Percentiles rank a stretch among this genome's conserved stretches.
phyloP scores from a whole-genome alignment of 2,888 invertebrate genomes.

The Caenorhabditis panamensis region DNA sequence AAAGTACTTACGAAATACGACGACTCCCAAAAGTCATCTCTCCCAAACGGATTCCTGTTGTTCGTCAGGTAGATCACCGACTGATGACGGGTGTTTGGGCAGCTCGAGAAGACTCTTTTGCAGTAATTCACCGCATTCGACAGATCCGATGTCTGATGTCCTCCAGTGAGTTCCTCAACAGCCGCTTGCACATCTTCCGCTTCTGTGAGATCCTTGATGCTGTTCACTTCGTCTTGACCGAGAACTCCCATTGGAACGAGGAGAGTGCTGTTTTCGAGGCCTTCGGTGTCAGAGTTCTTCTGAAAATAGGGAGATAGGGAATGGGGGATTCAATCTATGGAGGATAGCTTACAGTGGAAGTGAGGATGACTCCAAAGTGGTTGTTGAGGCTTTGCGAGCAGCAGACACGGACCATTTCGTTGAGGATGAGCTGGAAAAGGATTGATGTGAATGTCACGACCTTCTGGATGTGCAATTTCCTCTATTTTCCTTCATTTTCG shows the following conservation, averaged over 20 bases:
- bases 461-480: background rate
- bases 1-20: conserved; percentile 46
- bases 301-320: background rate
- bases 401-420: conserved; percentile 62
- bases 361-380: conserved; percentile 67
- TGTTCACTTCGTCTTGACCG: conserved; percentile 60
- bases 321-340: background rate
- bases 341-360: conserved; percentile 64
- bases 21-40: conserved; percentile 59
- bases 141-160: conserved; percentile 43
- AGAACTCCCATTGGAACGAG: conserved; percentile 58
- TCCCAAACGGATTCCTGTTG: conserved; percentile 57
- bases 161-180: conserved; percentile 7
- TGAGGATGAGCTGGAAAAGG: conserved; percentile 34
- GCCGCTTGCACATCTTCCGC: conserved; percentile 31
- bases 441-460: background rate
- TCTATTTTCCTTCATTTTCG: no score
- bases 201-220: conserved; percentile 54
- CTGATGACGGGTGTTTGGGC: conserved; percentile 59
- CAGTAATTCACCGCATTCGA: conserved; percentile 51
- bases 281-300: conserved; percentile 32
- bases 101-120: conserved; percentile 51
- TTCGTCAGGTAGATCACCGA: conserved; percentile 59
- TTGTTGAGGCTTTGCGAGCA: conserved; percentile 63
- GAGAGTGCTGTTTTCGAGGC: conserved; percentile 42